Evolutionary conservation across 2,888 invertebrate genomes (phyloP), one percentile per base, ranked within the genome.

Genomic region (Keiferia lycopersicella): DNA sequence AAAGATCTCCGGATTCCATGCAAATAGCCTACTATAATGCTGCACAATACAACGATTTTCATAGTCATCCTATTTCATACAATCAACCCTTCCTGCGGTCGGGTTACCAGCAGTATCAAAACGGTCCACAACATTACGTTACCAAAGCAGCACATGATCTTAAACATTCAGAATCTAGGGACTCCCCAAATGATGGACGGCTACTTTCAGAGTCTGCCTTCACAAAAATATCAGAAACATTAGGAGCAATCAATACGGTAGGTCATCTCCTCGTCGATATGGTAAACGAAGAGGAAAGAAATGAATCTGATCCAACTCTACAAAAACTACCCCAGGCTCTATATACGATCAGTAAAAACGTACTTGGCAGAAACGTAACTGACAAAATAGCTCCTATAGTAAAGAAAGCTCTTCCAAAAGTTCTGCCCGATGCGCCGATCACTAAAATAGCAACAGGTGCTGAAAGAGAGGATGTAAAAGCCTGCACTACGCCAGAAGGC

Each of bases 251-350:
- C 16, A 97, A 97, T 71, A 96, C 97, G 1, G 96, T 97, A 0
- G 97, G 97, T 0, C 94, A 95, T 78, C 96, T 96, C 79, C 92
- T 97, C 69, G 96, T 97, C 0, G 96, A 96, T 75, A 96, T 96
- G 93, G 96, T 92, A 1, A 92, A 86, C 61, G 91, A 91, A 39
- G 85, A 88, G 64, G 89, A 92, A 62, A 85, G 88, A 65, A 86
- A 88, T 65, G 87, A 87, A 70, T 79, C 87, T 4, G 87, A 90
- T 65, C 85, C 89, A 0, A 89, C 88, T 62, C 68, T 91, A 14
- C 82, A 88, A 66, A 85, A 85, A 64, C 76, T 96, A 38, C 95
- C 96, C 14, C 93, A 94, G 71, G 96, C 96, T 3, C 87, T 96
- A 58, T 96, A 96, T 78, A 96, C 96, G 0, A 93, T 96, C 66